phyloP scores from a whole-genome alignment of 2,797 vertebrate genomes.

The Gymnopithys bicolor region DNA sequence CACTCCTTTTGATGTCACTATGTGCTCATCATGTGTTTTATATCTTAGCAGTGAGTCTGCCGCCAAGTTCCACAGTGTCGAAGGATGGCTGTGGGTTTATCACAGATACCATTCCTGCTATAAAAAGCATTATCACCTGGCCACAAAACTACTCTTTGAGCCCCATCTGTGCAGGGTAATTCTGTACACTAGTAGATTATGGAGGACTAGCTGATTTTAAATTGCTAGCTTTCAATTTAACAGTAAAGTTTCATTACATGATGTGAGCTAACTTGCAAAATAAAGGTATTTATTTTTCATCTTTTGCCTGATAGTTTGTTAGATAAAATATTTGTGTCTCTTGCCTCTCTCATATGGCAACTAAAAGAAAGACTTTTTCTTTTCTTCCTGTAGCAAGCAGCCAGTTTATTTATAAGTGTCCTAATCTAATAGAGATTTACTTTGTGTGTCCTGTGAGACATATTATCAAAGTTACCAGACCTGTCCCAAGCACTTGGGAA shows the following conservation, averaged over 20 bases:
- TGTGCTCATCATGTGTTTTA: constrained; percentile 9
- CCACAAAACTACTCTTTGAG: background rate
- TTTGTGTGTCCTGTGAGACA: background rate
- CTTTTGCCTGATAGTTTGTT: background rate
- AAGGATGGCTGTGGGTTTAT: background rate
- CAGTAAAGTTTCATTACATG: background rate
- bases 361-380: background rate
- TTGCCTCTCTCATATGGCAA: background rate
- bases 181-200: background rate
- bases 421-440: constrained; percentile 54
- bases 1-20: constrained; percentile 48
- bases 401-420: constrained; percentile 52
- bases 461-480: constrained; percentile 41
- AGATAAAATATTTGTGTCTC: background rate
- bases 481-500: constrained; percentile 52
- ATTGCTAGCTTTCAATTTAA: background rate
- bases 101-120: background rate
- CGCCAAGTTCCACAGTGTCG: background rate
- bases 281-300: background rate
- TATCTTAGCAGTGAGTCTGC: constrained; percentile 13
- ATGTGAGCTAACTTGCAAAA: background rate
- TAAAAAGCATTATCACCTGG: background rate
- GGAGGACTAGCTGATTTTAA: background rate
- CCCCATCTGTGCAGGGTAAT: background rate
- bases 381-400: constrained; percentile 14